Base-by-base conservation (phyloP, 1,140 invertebrate species). In the Aporrectodea caliginosa region DNA sequence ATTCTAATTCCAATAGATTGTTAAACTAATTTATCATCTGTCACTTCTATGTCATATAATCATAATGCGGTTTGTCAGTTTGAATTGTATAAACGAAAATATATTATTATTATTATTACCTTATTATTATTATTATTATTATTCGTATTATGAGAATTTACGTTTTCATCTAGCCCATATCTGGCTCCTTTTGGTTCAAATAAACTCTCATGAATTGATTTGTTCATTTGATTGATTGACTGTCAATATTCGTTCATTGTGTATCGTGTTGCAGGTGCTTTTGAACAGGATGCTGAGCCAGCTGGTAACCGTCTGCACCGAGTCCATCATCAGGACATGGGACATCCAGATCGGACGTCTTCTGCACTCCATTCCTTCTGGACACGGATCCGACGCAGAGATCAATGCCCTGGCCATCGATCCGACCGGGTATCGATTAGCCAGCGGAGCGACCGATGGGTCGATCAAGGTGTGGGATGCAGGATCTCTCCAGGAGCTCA, bases 401-500 rank as follows among this genome's bases (percentile, higher is more conserved):
- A 83, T 87, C 1, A 85, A 85, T 0, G 83, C 84, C 31, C 32
- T 87, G 30, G 82, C 84, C 32, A 79, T 88, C 32, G 86, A 88
- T 79, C 83, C 83, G 12, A 84, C 85, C 16, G 87, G 87, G 1
- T 88, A 87, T 80, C 82, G 86, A 69, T 79, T 88, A n/a, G 87
- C 85, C 27, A 86, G 82, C 43, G 87, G 86, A 29, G 86, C 82
- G 22, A 80, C 80, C 72, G 85, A 87, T 83, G 87, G 87, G 6
- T 88, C 87, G 31, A 77, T 88, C 34, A 86, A 86, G 75, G 83
- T 88, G 33, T 88, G 87, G 87, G 86, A 88, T 79, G 84, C 87
- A 83, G 86, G 86, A 22, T 85, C 87, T 30, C 86, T 86, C 27
- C 86, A 88, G 81, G 81, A 85, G 81, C 83, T 87, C 72, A 88